Percentiles rank a stretch among this genome's conserved stretches.
Conservation (phyloP, 2,113 vertebrate genomes). For the Ptyas mucosa region DNA sequence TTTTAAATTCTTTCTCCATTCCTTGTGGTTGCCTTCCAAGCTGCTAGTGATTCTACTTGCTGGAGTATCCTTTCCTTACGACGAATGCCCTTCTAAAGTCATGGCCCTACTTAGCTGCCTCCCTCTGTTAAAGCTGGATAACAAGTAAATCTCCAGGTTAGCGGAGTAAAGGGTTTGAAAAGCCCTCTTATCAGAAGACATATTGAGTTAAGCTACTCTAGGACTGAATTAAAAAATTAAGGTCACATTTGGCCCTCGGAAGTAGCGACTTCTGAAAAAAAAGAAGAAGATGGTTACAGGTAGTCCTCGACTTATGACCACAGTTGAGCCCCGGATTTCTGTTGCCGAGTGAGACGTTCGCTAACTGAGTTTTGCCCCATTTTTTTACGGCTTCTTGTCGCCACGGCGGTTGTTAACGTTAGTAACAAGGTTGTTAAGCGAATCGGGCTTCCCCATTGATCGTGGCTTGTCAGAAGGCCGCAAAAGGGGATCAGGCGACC, state of each 20-base stretch:
- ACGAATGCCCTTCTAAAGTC: not conserved
- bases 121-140: not conserved
- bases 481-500: no score
- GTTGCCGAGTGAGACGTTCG: not conserved
- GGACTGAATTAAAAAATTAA: constrained; percentile 5
- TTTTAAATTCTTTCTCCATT: not conserved
- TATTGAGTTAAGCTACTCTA: not conserved
- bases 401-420: not conserved
- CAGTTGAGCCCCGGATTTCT: not conserved
- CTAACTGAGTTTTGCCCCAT: not conserved
- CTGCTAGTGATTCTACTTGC: not conserved
- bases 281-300: not conserved
- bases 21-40: rapidly evolving
- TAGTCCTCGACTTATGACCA: not conserved
- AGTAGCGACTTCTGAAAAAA: not conserved
- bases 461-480: no score
- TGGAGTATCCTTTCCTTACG: not conserved
- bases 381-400: not conserved
- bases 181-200: not conserved
- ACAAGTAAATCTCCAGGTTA: not conserved
- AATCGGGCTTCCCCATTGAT: no score
- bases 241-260: not conserved
- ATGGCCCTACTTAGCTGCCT: not conserved
- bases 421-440: no score
- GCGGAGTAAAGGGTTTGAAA: not conserved